phyloP scores from a whole-genome alignment of 2,888 invertebrate genomes.

The Dicranocentrus wangi region DNA sequence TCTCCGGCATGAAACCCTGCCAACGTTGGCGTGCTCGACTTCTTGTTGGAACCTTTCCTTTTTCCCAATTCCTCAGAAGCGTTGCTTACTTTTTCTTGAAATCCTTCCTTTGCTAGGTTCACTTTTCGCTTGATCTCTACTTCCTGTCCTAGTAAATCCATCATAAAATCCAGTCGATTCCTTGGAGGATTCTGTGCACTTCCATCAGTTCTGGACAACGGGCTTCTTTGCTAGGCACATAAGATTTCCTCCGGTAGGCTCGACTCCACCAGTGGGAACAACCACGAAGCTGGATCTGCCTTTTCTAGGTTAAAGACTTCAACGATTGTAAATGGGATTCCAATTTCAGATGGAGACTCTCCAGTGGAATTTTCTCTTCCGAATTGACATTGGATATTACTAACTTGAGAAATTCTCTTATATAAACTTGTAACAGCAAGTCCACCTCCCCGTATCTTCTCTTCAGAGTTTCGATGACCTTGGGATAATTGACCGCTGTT shows the following conservation, averaged over 20 bases:
- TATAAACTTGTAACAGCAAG: slow-evolving; percentile 14
- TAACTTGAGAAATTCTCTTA: slow-evolving; percentile 2
- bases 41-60: no score
- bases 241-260: background rate
- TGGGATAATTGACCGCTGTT: slow-evolving; percentile 9
- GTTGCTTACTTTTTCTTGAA: no score
- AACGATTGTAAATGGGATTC: slow-evolving; percentile 12
- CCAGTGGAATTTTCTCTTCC: background rate
- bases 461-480: background rate
- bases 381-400: slow-evolving; percentile 4
- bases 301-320: slow-evolving; percentile 9
- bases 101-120: no score
- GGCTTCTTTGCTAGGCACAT: slow-evolving; percentile 1
- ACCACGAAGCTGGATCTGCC: slow-evolving; percentile 16
- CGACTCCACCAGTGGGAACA: slow-evolving; percentile 37
- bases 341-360: background rate
- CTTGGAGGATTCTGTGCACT: background rate
- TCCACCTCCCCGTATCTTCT: background rate
- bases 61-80: no score
- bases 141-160: slow-evolving; percentile 37
- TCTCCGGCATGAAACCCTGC: slow-evolving; percentile 26
- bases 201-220: slow-evolving; percentile 10
- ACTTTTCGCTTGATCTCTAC: slow-evolving; percentile 8
- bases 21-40: no score
- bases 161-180: slow-evolving; percentile 22